Evolutionary conservation across 2,888 invertebrate species (phyloP).

Genomic region (Digitonthophagus gazella): DNA sequence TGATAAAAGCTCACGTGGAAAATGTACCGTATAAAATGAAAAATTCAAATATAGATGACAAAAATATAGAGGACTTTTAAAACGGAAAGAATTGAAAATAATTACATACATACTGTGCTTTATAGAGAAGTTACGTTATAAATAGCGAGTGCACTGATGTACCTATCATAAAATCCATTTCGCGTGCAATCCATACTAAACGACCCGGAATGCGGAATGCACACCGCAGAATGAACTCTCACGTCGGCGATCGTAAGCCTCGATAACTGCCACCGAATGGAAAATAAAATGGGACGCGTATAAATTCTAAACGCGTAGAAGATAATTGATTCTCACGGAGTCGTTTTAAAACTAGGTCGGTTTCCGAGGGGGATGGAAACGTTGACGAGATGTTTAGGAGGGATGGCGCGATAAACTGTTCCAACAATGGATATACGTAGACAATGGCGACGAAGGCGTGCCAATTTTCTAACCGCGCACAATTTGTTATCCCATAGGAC

Average conservation of each 20-base stretch:
- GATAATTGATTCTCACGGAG: not conserved
- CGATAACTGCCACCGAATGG: not conserved
- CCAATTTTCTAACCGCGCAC: not conserved
- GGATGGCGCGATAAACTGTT: not conserved
- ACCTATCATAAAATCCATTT: not conserved
- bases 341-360: not conserved
- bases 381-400: not conserved
- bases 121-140: not conserved
- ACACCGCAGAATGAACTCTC: not conserved
- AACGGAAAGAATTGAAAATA: too few species aligned
- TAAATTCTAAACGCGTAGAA: not conserved
- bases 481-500: not conserved
- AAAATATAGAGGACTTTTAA: too few species aligned
- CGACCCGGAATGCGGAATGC: not conserved
- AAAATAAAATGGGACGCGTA: not conserved
- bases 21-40: too few species aligned
- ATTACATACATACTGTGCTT: too few species aligned
- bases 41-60: too few species aligned
- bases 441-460: not conserved
- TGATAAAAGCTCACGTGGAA: too few species aligned
- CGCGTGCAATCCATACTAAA: not conserved
- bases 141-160: not conserved
- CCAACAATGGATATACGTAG: not conserved
- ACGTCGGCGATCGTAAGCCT: not conserved
- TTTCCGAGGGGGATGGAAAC: not conserved